phyloP scores from a whole-genome alignment of 2,888 invertebrate species.

The Oscheius sp. region DNA sequence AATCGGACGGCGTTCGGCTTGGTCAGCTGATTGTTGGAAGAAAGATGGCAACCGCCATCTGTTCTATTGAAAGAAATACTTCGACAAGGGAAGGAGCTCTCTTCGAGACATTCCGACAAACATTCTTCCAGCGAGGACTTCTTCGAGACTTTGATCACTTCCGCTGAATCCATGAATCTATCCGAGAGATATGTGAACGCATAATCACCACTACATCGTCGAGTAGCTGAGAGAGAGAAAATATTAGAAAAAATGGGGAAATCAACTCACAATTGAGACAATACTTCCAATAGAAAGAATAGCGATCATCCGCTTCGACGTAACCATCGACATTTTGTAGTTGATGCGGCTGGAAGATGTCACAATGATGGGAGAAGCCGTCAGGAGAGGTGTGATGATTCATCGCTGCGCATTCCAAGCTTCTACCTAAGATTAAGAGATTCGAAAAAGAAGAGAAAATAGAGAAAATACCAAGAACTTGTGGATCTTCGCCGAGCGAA shows the following conservation, averaged over 20 bases:
- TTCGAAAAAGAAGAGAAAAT: neutral
- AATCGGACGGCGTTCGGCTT: slow-evolving; percentile 66
- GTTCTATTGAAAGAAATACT: slow-evolving; percentile 70
- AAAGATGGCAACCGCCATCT: slow-evolving; percentile 67
- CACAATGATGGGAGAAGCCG: slow-evolving; percentile 65
- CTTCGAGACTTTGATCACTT: slow-evolving; percentile 49
- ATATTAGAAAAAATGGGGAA: neutral
- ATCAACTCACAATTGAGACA: slow-evolving; percentile 60
- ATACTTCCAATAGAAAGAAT: slow-evolving; percentile 70
- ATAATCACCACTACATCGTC: slow-evolving; percentile 65
- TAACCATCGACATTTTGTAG: slow-evolving; percentile 68
- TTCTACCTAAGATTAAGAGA: slow-evolving; percentile 30
- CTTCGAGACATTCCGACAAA: slow-evolving; percentile 66
- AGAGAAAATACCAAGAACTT: slow-evolving; percentile 38
- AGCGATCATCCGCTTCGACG: slow-evolving; percentile 70
- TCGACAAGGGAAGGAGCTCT: slow-evolving; percentile 62
- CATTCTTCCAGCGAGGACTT: slow-evolving; percentile 65
- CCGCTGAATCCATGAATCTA: slow-evolving; percentile 65
- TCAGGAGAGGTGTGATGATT: slow-evolving; percentile 68
- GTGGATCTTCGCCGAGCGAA: slow-evolving; percentile 62
- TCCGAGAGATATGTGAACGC: slow-evolving; percentile 70
- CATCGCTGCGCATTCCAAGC: slow-evolving; percentile 66
- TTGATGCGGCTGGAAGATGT: slow-evolving; percentile 67
- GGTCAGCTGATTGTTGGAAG: slow-evolving; percentile 68
- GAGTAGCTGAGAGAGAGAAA: slow-evolving; percentile 59